phyloP scores from a whole-genome alignment of 2,797 vertebrate genomes.

The Cottoperca gobio region DNA sequence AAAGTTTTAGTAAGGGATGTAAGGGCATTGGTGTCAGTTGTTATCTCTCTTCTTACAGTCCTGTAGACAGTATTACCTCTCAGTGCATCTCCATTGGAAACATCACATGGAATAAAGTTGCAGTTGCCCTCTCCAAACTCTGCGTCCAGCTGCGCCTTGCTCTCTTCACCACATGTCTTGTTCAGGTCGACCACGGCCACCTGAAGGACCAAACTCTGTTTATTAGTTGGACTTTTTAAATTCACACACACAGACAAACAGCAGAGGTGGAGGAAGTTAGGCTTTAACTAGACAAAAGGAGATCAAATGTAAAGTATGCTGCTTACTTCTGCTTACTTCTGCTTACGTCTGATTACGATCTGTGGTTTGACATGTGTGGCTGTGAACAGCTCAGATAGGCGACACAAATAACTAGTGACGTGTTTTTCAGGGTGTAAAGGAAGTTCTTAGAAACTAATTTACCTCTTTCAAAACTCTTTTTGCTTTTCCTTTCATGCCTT shows the following conservation, averaged over 20 bases:
- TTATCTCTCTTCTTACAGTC: neutral
- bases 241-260: neutral
- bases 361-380: conserved; percentile 12
- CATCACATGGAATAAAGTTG: conserved; percentile 91
- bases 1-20: neutral
- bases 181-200: conserved; percentile 92
- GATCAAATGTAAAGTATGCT: too few species aligned
- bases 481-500: neutral
- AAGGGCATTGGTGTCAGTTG: neutral
- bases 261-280: neutral
- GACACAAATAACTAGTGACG: neutral
- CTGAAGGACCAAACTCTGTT: conserved; percentile 70
- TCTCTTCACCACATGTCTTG: conserved; percentile 83
- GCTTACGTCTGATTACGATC: neutral
- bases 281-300: too few species aligned
- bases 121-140: conserved; percentile 89
- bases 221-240: neutral
- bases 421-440: neutral
- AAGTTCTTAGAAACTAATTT: neutral
- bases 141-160: conserved; percentile 86
- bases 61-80: conserved; percentile 84
- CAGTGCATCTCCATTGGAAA: conserved; percentile 88
- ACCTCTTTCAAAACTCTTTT: neutral
- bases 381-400: neutral
- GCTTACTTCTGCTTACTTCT: neutral